A percentile compares a stretch with the other conserved stretches of the same genome.
These are phyloP conservation scores for Eupsilia transversa DNA, from an alignment of 2,888 invertebrate genomes.

Conservation along the genomic window DNA sequence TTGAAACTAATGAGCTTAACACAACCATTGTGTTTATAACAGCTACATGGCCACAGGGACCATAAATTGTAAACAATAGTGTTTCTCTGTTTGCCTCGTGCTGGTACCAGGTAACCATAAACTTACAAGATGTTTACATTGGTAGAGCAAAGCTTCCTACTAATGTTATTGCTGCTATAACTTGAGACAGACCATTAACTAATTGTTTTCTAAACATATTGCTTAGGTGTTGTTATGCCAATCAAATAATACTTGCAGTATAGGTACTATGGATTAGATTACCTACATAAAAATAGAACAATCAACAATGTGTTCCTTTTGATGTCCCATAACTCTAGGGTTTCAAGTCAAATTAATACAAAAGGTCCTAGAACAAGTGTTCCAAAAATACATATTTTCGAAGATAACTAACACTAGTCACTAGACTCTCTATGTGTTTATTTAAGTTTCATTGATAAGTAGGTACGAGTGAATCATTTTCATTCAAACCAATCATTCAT, in stretches of 20 bases:
- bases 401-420: no score
- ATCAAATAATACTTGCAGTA: constrained; percentile 3
- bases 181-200: constrained; percentile 29
- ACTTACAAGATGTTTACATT: constrained; percentile 46
- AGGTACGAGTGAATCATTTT: no score
- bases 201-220: constrained; percentile 50
- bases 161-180: constrained; percentile 48
- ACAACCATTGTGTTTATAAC: constrained; percentile 6
- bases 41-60: constrained; percentile 13
- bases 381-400: no score
- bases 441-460: no score
- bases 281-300: neutral
- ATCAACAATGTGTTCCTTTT: no score
- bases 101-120: constrained; percentile 27
- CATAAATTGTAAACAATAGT: constrained; percentile 39
- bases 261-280: neutral
- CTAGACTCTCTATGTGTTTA: no score
- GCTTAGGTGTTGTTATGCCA: constrained; percentile 13
- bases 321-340: no score
- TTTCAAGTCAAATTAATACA: no score
- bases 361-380: no score
- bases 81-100: constrained; percentile 49
- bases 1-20: neutral
- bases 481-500: no score
- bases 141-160: constrained; percentile 13